Conservation (phyloP, 1,140 invertebrate genomes). For the Papilio dardanus region DNA sequence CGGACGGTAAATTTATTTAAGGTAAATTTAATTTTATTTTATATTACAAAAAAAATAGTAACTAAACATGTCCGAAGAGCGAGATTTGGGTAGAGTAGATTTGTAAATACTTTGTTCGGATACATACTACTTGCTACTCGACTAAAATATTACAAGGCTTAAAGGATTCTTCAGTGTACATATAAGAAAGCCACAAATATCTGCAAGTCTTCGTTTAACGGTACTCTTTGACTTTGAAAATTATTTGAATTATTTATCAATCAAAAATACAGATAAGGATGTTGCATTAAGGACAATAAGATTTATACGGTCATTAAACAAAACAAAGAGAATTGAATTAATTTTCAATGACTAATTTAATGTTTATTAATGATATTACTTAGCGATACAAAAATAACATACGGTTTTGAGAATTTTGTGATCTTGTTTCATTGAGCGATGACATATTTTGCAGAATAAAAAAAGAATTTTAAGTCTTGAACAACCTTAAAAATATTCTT, state of each 20-base stretch:
- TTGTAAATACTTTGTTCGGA: too few relatives aligned
- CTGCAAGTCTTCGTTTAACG: not conserved
- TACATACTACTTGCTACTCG: too few relatives aligned
- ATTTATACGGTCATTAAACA: conserved; percentile 6
- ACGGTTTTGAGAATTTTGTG: not conserved
- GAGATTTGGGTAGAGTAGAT: too few relatives aligned
- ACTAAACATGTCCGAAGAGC: too few relatives aligned
- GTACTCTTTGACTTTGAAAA: not conserved
- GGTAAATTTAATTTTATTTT: too few relatives aligned
- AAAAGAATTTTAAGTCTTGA: too few relatives aligned
- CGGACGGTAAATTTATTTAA: too few relatives aligned
- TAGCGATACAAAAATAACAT: conserved; percentile 10
- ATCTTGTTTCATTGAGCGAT: not conserved
- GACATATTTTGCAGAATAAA: not conserved
- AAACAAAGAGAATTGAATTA: not conserved
- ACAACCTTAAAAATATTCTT: too few relatives aligned
- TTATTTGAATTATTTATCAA: conserved; percentile 14
- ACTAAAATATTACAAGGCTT: too few relatives aligned
- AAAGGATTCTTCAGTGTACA: too few relatives aligned
- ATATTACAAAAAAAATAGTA: too few relatives aligned
- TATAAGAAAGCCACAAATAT: too few relatives aligned
- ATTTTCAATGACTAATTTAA: conserved; percentile 8
- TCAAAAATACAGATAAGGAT: conserved; percentile 3
- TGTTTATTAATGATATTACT: conserved; percentile 13
- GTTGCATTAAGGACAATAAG: conserved; percentile 9